Conservation (phyloP, 2,888 invertebrate species). For the Temnothorax ravouxi region DNA sequence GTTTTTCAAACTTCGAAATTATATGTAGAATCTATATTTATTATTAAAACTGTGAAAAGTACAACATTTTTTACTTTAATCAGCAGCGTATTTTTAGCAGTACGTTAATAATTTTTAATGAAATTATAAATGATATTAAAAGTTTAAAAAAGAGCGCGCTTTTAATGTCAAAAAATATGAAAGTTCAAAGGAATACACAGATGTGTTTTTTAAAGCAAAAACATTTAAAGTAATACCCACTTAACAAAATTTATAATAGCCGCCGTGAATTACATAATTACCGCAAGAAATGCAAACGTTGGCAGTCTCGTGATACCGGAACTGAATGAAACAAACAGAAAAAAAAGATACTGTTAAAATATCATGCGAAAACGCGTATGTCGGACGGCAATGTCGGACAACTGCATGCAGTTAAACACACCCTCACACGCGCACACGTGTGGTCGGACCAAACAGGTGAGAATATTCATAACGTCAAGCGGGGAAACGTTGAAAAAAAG, state of each 20-base stretch:
- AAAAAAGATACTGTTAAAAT: conserved; percentile 26
- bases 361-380: conserved; percentile 30
- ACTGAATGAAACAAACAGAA: conserved; percentile 27
- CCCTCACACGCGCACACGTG: not conserved
- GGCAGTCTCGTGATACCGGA: conserved; percentile 19
- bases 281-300: not conserved
- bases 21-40: not conserved
- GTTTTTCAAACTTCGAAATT: not conserved
- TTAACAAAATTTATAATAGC: conserved; percentile 20
- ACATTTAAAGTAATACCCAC: conserved; percentile 9
- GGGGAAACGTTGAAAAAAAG: conserved; percentile 59
- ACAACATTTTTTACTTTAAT: not conserved
- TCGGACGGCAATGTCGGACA: conserved; percentile 32
- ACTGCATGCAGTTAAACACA: conserved; percentile 25
- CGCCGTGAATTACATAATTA: conserved; percentile 23
- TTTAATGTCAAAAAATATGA: not conserved
- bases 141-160: not conserved
- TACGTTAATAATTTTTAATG: not conserved
- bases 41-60: not conserved
- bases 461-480: conserved; percentile 72
- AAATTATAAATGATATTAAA: not conserved
- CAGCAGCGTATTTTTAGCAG: not conserved
- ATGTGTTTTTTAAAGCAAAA: not conserved
- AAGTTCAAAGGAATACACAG: not conserved
- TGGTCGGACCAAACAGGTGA: conserved; percentile 60